Evolutionary conservation across 2,113 vertebrate genomes (phyloP), one percentile per base, ranked within the genome.

Genomic region (Aythya baeri): DNA sequence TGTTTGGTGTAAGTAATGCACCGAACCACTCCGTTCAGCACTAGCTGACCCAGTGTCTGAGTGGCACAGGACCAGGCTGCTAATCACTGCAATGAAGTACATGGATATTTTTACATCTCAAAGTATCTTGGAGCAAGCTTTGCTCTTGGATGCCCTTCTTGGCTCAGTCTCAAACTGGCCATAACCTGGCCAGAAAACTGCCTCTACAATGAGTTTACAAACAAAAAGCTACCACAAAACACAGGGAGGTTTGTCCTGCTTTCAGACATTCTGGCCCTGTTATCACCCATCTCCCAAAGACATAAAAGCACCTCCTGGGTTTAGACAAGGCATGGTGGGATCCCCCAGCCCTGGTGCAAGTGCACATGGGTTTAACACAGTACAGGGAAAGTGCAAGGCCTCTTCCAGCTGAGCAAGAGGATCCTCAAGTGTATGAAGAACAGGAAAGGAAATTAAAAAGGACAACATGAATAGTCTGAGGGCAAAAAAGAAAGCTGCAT

Each of bases 21-120:
- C 22, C 3, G 1, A 72, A 10, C 58, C 6, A 21, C 6, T 57
- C 43, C 25, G 32, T 7, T 41, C 0, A 1, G 38, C 21, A 32
- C 23, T 14, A 5, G 36, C 25, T 36, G 46, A 43, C 44, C 49
- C 55, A 29, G 2, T 2, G 16, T 25, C 36, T 29, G n/a, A 1
- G 49, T 83, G 55, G 78, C 49, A 58, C 17, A 38, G 38, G 50
- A 65, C 68, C 68, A 73, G 43, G 7, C 11, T 54, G 46, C 59
- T 85, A 26, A 85, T 41, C 59, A 29, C 52, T 32, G 17, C 8
- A 41, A 68, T 17, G 49, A 58, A 82, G 36, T 13, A 32, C 13
- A 1, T 57, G 70, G 74, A 20, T 58, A 29, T 58, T 78, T 88
- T 36, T 25, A 68, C 43, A 68, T 73, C 72, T 77, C 68, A 8